Evolutionary conservation across 2,113 vertebrate genomes (phyloP), one percentile per base, ranked within the genome.

Genomic region (Columba janthina): DNA sequence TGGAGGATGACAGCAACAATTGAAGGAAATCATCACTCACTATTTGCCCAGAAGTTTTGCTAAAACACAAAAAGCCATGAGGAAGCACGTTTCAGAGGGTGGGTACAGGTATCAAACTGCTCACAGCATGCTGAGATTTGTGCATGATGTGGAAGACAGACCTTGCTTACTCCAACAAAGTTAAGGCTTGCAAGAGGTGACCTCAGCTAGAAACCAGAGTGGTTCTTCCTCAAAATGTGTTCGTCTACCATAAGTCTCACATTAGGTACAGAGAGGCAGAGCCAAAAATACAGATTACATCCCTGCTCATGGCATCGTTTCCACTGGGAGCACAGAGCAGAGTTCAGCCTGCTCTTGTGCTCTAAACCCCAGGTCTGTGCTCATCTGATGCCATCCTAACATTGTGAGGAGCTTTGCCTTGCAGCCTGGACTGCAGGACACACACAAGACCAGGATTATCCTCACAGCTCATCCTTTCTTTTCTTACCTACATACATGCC

Each of bases 21-120:
- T 65, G 90, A 92, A 96, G 93, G 96, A 97, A 96, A 95, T 70
- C 88, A 96, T 95, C 4, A 0, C 76, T 96, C 96, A 90, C 36
- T 58, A 50, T 92, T 93, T 95, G 80, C 54, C 73, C 77, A 96
- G 90, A 83, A 64, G 0, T 89, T 93, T 92, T 72, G 18, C 36
- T 75, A 69, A 70, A 71, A 76, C 61, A 64, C 77, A 90, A 77
- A 91, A 91, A 87, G 60, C 56, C 20, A 11, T 0, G 50, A 92
- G 88, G 93, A 94, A 90, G 46, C 42, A 65, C 8, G 14, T 91
- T 78, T 29, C 3, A 3, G 70, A 76, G 69, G 61, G 61, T 67
- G 69, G 66, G 48, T 86, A 10, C 85, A 96, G 94, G 92, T 96
- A 84, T 50, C 75, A 25, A 84, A 32, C n/a, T 21, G 44, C 21